Evolutionary conservation across 2,888 invertebrate genomes (phyloP).

Genomic region (Microctonus aethiopoides): DNA sequence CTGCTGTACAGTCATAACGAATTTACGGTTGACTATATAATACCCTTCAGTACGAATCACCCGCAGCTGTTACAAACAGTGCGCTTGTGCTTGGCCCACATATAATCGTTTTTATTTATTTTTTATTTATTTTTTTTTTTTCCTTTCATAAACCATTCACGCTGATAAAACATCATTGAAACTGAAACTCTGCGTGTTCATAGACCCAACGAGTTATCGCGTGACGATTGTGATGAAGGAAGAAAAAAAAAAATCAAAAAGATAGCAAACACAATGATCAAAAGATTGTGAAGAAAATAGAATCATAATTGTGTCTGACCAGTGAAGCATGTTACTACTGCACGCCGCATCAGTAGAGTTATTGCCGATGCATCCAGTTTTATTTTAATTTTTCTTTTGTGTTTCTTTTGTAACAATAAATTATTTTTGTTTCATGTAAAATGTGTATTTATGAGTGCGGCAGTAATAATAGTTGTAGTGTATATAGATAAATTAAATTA

Average conservation of each 20-base stretch:
- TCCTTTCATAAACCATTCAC: conserved; percentile 18
- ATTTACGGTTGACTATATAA: conserved; percentile 8
- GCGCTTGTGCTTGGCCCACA: background rate
- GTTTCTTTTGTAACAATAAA: background rate
- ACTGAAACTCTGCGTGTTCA: background rate
- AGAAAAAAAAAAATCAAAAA: conserved; percentile 21
- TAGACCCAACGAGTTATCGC: background rate
- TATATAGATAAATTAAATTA: conserved; percentile 9
- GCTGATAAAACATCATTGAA: conserved; percentile 25
- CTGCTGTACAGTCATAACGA: background rate
- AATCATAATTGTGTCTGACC: conserved; percentile 18
- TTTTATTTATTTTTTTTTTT: conserved; percentile 16
- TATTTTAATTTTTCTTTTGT: background rate
- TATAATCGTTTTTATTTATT: background rate
- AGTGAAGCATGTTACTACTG: conserved; percentile 22
- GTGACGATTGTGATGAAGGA: conserved; percentile 12
- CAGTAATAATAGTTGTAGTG: background rate
- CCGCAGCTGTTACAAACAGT: conserved; percentile 18
- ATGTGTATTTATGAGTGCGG: background rate
- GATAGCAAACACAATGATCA: conserved; percentile 16
- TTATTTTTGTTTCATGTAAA: background rate
- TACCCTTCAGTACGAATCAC: background rate
- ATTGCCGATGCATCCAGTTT: background rate
- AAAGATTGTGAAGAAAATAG: background rate
- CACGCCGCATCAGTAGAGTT: background rate